These are phyloP conservation scores for Drosophila triauraria DNA, from an alignment of 1,140 invertebrate species.

Conservation along the genomic window DNA sequence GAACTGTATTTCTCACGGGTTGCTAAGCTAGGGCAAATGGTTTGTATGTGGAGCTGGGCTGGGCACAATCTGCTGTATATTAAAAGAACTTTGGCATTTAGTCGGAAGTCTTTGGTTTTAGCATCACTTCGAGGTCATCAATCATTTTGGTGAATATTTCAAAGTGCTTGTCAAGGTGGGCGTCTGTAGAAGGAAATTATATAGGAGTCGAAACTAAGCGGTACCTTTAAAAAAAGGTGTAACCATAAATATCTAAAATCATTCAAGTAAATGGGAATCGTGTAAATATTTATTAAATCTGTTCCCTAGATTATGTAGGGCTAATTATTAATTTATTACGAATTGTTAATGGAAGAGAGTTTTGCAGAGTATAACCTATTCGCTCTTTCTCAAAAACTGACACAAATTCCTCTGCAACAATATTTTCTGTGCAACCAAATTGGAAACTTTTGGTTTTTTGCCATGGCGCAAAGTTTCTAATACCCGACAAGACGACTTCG, in stretches of 20 bases:
- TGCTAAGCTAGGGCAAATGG: slow-evolving; percentile 6
- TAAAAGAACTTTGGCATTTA: slow-evolving; percentile 17
- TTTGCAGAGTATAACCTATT: background rate
- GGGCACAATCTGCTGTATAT: background rate
- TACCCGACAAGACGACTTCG: slow-evolving; percentile 31
- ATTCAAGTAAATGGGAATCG: no score
- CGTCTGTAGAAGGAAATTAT: background rate
- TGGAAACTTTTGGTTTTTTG: slow-evolving; percentile 54
- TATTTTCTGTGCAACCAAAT: slow-evolving; percentile 42
- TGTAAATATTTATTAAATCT: background rate
- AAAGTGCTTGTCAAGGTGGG: slow-evolving; percentile 5
- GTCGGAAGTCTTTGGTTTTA: background rate
- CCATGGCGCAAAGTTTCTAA: slow-evolving; percentile 58
- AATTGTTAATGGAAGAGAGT: no score
- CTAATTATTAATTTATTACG: no score
- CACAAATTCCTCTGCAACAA: slow-evolving; percentile 31
- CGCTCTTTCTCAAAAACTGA: background rate
- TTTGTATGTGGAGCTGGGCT: background rate
- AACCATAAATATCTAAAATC: background rate
- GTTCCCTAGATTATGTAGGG: no score
- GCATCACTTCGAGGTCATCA: slow-evolving; percentile 2
- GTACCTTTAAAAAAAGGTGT: no score
- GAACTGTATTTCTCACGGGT: slow-evolving; percentile 25
- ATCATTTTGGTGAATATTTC: slow-evolving; percentile 8
- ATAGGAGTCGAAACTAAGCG: no score